Percentiles rank a stretch among this genome's conserved stretches.
Conservation (phyloP, 2,113 vertebrate species). For the Entelurus aequoreus region DNA sequence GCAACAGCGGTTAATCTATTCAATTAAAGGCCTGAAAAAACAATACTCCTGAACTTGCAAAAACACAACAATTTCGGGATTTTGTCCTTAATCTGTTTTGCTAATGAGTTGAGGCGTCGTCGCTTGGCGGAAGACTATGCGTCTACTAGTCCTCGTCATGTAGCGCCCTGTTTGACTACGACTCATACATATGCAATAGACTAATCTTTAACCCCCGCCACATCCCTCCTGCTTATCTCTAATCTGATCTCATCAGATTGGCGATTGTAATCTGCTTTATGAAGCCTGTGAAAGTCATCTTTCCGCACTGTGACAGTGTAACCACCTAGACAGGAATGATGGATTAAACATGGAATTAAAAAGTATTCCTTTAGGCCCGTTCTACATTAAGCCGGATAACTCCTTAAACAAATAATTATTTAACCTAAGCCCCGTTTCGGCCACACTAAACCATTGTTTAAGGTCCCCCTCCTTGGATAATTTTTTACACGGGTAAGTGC, state of each 20-base stretch:
- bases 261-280: constrained; percentile 63
- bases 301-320: constrained; percentile 50
- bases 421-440: too few species aligned
- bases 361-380: too few species aligned
- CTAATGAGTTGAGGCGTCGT: constrained; percentile 34
- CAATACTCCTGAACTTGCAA: not conserved
- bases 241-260: constrained; percentile 62
- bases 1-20: constrained; percentile 3
- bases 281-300: constrained; percentile 64
- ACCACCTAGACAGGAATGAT: constrained; percentile 11
- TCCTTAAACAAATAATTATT: too few species aligned
- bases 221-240: constrained; percentile 15
- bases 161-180: constrained; percentile 44
- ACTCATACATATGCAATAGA: constrained; percentile 20
- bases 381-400: too few species aligned
- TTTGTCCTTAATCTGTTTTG: constrained; percentile 41
- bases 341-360: too few species aligned
- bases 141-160: constrained; percentile 8
- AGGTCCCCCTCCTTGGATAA: too few species aligned
- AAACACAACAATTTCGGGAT: constrained; percentile 30
- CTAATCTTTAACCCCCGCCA: constrained; percentile 33
- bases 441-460: too few species aligned
- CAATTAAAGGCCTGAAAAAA: constrained; percentile 5
- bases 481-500: too few species aligned
- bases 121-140: not conserved